Base-by-base conservation (phyloP, 2,113 vertebrate species). In the Hippocampus zosterae region DNA sequence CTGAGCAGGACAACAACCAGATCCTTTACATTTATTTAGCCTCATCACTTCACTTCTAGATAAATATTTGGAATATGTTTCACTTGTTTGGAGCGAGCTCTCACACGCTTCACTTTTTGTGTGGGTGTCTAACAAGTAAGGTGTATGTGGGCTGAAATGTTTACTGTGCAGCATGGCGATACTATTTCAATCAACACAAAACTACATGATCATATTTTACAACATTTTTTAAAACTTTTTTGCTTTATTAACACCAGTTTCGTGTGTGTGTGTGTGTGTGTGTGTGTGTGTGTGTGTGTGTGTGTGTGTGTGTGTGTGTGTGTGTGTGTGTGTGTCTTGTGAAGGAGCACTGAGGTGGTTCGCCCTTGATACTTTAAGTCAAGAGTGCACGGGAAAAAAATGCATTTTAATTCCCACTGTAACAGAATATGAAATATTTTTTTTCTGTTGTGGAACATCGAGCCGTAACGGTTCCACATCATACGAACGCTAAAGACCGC, bases 1-100 rank as follows among this genome's bases (percentile, higher is more conserved):
- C 74, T 65, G 59, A 66, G 5, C 61, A 74, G 10, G 41, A 62
- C 37, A 52, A 53, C 56, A 67, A 67, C 13, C 25, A 15, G 5
- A 9, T 71, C 12, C 13, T 15, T 48, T 0, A 6, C 57, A 11
- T 67, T 46, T 56, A 21, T 56, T 56, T 8, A 2, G 55, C 7
- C n/a, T 52, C 41, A 10, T 8, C 7, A 8, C 0, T 40, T 16
- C 6, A 16, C n/a, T 44, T 44, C 33, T 1, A 6, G 41, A 44
- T 3, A 23, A 11, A 41, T 29, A 29, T 59, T 59, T 10, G 21
- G 50, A 55, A 55, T 9, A 21, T 9, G 52, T 11, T 55, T 55
- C 52, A 23, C 21, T 23, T 23, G 21, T 9, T 55, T 55, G 19
- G 50, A 8, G 10, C 21, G 3, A n/a, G 7, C 19, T 21, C 8